These are phyloP conservation scores for Acrocyrtus sp. DNA, from an alignment of 2,888 invertebrate species.

Conservation along the genomic window DNA sequence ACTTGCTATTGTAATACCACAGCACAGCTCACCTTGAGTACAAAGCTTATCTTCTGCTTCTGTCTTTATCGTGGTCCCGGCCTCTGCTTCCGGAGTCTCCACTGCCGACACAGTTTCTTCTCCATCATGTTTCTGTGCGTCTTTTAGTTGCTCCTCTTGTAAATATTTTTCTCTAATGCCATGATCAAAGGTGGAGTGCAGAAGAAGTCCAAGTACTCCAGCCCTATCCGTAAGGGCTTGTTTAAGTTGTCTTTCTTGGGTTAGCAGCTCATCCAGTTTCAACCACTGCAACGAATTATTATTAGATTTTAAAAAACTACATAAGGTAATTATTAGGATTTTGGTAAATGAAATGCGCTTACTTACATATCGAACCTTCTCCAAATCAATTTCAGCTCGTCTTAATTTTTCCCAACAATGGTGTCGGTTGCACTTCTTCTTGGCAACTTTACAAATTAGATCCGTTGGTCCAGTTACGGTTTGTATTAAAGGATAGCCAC, in stretches of 20 bases:
- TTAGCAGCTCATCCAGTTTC: slow-evolving; percentile 91
- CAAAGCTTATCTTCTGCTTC: neutral
- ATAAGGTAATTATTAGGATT: no score
- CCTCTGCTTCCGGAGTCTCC: slow-evolving; percentile 21
- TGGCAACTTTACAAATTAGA: slow-evolving; percentile 87
- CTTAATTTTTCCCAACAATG: slow-evolving; percentile 96
- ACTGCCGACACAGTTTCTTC: neutral
- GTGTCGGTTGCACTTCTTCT: slow-evolving; percentile 91
- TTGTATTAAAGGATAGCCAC: slow-evolving; percentile 90
- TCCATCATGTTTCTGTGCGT: slow-evolving; percentile 27
- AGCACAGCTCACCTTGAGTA: no score
- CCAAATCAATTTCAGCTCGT: slow-evolving; percentile 94
- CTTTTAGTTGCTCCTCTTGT: slow-evolving; percentile 50
- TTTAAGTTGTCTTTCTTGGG: slow-evolving; percentile 90
- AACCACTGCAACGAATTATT: slow-evolving; percentile 81
- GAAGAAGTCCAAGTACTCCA: slow-evolving; percentile 90
- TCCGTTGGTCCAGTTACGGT: slow-evolving; percentile 73
- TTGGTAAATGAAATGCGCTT: slow-evolving; percentile 6
- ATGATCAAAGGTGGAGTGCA: slow-evolving; percentile 97
- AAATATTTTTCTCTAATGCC: slow-evolving; percentile 84
- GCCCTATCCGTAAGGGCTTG: slow-evolving; percentile 80
- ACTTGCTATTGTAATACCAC: neutral
- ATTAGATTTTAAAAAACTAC: no score
- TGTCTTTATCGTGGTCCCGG: slow-evolving; percentile 2
- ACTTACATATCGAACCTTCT: slow-evolving; percentile 72